These are phyloP conservation scores for Dorcus hopei DNA, from an alignment of 2,888 invertebrate species.

Conservation along the genomic window DNA sequence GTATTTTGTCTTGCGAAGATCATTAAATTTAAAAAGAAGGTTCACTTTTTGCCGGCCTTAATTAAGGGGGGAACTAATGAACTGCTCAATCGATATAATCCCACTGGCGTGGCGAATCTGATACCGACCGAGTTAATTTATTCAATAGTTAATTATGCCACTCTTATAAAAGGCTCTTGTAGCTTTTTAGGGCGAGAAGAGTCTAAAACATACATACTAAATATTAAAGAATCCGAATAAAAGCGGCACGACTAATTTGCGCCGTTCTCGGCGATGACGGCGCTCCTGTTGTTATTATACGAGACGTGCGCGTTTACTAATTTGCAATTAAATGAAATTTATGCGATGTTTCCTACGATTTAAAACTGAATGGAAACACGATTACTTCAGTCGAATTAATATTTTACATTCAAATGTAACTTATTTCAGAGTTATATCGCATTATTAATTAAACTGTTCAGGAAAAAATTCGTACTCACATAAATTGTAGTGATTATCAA, in stretches of 20 bases:
- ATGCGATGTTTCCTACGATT: too few species aligned
- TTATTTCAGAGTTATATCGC: too few species aligned
- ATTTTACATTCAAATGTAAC: too few species aligned
- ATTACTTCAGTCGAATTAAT: too few species aligned
- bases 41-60: conserved; percentile 37
- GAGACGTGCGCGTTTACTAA: too few species aligned
- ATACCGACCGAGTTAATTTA: conserved; percentile 45
- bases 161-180: conserved; percentile 22
- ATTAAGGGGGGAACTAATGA: conserved; percentile 46
- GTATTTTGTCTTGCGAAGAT: conserved; percentile 14
- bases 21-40: conserved; percentile 20
- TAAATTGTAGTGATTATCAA: too few species aligned
- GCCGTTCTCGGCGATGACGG: too few species aligned
- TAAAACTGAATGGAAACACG: too few species aligned
- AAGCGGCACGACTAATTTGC: neutral
- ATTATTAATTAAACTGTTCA: too few species aligned
- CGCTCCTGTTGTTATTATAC: too few species aligned
- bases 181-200: conserved; percentile 10
- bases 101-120: conserved; percentile 44
- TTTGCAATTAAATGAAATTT: too few species aligned
- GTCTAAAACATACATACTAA: conserved; percentile 20
- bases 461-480: too few species aligned
- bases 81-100: conserved; percentile 48
- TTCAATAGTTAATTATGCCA: conserved; percentile 44
- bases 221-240: neutral